Conservation (phyloP, 1,140 invertebrate species). For the Episyrphus balteatus region DNA sequence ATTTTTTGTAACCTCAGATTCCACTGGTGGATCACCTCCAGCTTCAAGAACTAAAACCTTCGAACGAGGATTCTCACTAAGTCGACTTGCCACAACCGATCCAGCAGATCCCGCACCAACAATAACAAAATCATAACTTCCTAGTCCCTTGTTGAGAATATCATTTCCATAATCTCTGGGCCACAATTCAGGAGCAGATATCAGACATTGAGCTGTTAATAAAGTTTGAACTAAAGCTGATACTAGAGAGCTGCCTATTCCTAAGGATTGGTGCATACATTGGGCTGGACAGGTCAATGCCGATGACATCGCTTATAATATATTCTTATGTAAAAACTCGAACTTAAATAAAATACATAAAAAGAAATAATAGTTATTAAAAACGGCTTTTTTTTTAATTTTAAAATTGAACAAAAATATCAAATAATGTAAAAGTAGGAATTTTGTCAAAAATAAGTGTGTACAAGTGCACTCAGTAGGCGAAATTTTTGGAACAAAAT, state of each 20-base stretch:
- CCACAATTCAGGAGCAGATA: conserved; percentile 41
- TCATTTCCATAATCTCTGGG: conserved; percentile 41
- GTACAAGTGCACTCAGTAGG: too few relatives aligned
- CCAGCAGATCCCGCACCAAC: conserved; percentile 58
- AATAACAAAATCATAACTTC: conserved; percentile 34
- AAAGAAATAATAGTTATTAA: too few relatives aligned
- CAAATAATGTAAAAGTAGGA: too few relatives aligned
- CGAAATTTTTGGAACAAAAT: too few relatives aligned
- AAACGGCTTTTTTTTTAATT: too few relatives aligned
- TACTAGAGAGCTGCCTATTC: conserved; percentile 34
- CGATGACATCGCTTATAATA: too few relatives aligned
- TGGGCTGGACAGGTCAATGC: not conserved
- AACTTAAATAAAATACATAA: too few relatives aligned
- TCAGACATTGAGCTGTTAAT: conserved; percentile 41
- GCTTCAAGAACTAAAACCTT: conserved; percentile 51
- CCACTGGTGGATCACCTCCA: conserved; percentile 42
- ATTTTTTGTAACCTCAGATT: conserved; percentile 34
- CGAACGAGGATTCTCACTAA: conserved; percentile 42
- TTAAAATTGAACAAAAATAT: too few relatives aligned
- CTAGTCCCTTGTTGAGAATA: conserved; percentile 30
- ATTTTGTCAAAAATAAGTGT: too few relatives aligned
- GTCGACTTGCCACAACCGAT: conserved; percentile 44
- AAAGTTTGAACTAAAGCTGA: conserved; percentile 42
- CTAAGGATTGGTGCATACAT: conserved; percentile 11
- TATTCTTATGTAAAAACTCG: too few relatives aligned